Evolutionary conservation across 2,888 invertebrate genomes (phyloP).

Genomic region (Cistogaster globosa): DNA sequence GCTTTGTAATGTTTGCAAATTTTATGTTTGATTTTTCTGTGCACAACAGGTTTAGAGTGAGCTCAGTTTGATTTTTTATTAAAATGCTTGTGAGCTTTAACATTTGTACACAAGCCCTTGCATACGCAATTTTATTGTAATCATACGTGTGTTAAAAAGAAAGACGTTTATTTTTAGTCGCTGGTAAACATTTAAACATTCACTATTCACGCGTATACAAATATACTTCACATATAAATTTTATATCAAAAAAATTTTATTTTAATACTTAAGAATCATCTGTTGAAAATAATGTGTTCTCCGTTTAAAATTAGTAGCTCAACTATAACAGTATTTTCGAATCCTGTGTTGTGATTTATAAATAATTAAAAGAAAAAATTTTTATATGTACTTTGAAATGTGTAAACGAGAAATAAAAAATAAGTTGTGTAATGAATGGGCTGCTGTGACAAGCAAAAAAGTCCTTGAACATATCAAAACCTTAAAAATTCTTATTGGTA

Average conservation of each 20-base stretch:
- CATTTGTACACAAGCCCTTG: slow-evolving; percentile 45
- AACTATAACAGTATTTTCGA: not conserved
- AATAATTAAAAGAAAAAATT: not conserved
- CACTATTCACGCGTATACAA: slow-evolving; percentile 49
- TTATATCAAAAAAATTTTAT: not conserved
- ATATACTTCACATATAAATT: not conserved
- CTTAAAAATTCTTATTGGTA: not conserved
- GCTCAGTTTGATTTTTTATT: slow-evolving; percentile 16
- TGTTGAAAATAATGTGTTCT: not conserved
- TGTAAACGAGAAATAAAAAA: not conserved
- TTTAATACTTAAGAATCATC: not conserved
- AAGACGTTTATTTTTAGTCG: slow-evolving; percentile 42
- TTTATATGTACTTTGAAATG: not conserved
- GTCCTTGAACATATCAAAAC: not conserved
- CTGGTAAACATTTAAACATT: slow-evolving; percentile 46
- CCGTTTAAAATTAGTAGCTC: too few species aligned
- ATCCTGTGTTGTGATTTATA: not conserved
- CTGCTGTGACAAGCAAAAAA: too few species aligned
- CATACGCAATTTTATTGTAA: slow-evolving; percentile 1
- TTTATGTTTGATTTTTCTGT: not conserved
- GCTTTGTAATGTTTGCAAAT: slow-evolving; percentile 27
- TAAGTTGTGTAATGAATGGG: too few species aligned
- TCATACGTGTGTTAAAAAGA: slow-evolving; percentile 3
- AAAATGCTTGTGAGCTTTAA: slow-evolving; percentile 2
- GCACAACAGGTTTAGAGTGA: slow-evolving; percentile 57